Evolutionary conservation across 2,888 invertebrate genomes (phyloP).

Genomic region (Deroplatys truncata): DNA sequence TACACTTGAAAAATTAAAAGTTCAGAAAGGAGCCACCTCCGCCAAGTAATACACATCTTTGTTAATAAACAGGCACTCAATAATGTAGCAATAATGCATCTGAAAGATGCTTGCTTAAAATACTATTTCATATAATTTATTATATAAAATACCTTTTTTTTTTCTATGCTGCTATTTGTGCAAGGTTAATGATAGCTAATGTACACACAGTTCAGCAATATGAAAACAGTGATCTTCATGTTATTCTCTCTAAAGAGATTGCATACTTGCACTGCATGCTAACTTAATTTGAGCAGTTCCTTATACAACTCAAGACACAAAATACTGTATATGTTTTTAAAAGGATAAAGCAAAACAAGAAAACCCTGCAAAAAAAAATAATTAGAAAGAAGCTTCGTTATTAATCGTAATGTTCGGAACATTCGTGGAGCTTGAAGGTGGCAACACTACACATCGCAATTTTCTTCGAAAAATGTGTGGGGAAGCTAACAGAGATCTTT

Average conservation of each 20-base stretch:
- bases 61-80: slow-evolving; percentile 5
- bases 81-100: not conserved
- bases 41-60: not conserved
- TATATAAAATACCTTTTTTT: not conserved
- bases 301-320: not conserved
- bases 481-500: not conserved
- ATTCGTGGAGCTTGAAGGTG: not conserved
- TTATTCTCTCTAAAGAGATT: not conserved
- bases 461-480: not conserved
- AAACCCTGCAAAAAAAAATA: not conserved
- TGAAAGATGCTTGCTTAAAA: not conserved
- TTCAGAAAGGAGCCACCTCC: not conserved
- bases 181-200: not conserved
- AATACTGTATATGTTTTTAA: not conserved
- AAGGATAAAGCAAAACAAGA: not conserved
- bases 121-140: not conserved
- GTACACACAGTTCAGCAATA: not conserved
- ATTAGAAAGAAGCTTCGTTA: not conserved
- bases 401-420: not conserved
- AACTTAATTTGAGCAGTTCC: not conserved
- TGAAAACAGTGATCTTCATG: not conserved
- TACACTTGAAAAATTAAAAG: not conserved
- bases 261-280: not conserved
- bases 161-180: not conserved
- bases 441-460: not conserved